Evolutionary conservation across 2,797 vertebrate species (phyloP).

Genomic region (Argyrosomus regius): DNA sequence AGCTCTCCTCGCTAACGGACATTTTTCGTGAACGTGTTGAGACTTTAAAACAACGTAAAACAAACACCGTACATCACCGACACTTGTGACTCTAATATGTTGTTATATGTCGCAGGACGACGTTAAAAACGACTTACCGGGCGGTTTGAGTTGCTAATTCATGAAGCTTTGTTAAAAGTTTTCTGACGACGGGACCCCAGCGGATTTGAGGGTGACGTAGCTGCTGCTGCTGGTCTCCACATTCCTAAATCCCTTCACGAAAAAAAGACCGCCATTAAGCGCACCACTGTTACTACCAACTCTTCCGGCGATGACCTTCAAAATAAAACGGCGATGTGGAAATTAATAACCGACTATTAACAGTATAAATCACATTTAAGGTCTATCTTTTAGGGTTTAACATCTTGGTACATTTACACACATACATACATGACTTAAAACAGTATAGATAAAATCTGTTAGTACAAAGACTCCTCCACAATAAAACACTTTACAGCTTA

Average conservation of each 20-base stretch:
- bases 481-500: no score
- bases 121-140: constrained; percentile 37
- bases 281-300: rapidly evolving
- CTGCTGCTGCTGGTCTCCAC: constrained; percentile 65
- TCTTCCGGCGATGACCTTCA: constrained; percentile 44
- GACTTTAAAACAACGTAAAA: constrained; percentile 15
- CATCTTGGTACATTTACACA: background rate
- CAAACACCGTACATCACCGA: background rate
- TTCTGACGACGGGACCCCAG: constrained; percentile 46
- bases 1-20: constrained; percentile 61
- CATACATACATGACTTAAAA: no score
- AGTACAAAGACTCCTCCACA: no score
- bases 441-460: no score
- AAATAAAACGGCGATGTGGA: constrained; percentile 47
- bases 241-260: constrained; percentile 71
- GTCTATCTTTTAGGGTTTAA: background rate
- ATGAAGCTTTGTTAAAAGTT: constrained; percentile 8
- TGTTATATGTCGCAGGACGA: rapidly evolving
- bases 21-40: constrained; percentile 15
- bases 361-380: background rate
- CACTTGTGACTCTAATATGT: rapidly evolving
- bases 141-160: background rate
- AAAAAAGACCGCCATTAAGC: background rate
- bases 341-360: no score
- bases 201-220: constrained; percentile 70